phyloP scores from a whole-genome alignment of 1,140 invertebrate genomes.

The Subanguina moxae region DNA sequence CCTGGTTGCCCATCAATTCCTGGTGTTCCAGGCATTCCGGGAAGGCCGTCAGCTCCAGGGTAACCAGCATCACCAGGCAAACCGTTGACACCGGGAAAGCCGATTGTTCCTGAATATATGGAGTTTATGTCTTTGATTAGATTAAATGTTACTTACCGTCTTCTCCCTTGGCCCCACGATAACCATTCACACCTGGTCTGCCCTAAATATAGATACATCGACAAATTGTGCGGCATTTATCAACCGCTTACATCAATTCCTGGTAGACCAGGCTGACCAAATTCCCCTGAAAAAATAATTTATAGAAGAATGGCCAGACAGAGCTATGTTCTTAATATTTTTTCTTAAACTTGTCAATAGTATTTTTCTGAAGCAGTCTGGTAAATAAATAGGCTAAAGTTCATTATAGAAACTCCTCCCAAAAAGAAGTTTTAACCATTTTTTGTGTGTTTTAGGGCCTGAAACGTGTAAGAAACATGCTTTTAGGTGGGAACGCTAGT shows the following conservation, averaged over 20 bases:
- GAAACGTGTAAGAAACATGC: no score
- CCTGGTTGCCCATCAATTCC: constrained; percentile 31
- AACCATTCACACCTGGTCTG: constrained; percentile 21
- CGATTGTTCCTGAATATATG: constrained; percentile 16
- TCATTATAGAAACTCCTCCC: no score
- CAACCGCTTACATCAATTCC: constrained; percentile 25
- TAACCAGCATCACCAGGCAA: constrained; percentile 20
- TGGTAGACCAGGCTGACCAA: constrained; percentile 20
- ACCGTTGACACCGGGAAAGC: constrained; percentile 32
- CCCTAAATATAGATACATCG: constrained; percentile 17
- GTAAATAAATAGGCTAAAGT: no score
- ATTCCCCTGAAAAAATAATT: background rate
- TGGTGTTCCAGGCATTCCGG: constrained; percentile 15
- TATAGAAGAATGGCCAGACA: no score
- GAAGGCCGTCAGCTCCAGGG: constrained; percentile 22
- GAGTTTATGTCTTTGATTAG: background rate
- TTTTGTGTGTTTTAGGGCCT: no score
- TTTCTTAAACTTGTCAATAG: no score
- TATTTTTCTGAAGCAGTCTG: no score
- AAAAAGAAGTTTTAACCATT: no score
- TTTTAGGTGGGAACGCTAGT: no score
- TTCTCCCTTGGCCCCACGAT: constrained; percentile 16
- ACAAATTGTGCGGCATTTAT: no score
- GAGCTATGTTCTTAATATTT: no score
- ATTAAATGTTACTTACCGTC: constrained; percentile 2